phyloP scores from a whole-genome alignment of 2,113 vertebrate species.

The Verasper variegatus region DNA sequence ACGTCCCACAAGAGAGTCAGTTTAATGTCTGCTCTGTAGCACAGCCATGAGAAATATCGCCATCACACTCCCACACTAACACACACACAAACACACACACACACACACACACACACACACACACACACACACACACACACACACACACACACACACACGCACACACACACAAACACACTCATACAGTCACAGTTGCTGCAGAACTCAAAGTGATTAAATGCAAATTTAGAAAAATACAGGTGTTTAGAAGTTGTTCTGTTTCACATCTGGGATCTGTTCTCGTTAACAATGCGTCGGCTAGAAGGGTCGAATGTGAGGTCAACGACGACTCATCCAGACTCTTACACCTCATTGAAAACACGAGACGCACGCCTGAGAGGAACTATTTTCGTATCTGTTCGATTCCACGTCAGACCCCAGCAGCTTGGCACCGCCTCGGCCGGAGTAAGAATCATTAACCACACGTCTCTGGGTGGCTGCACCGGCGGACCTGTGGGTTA shows the following conservation, averaged over 20 bases:
- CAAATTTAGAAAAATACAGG: conserved; percentile 37
- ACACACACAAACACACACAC: conserved; percentile 12
- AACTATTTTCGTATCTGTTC: no score
- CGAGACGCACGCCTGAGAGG: no score
- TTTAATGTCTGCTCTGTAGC: conserved; percentile 35
- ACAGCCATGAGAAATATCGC: conserved; percentile 68
- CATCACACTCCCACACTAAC: conserved; percentile 47
- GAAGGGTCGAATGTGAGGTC: conserved; percentile 35
- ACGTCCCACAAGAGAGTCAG: conserved; percentile 69
- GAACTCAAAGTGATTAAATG: conserved; percentile 38
- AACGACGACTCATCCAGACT: conserved; percentile 7
- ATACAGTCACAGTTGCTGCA: conserved; percentile 7
- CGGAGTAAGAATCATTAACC: not conserved
- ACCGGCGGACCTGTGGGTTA: not conserved
- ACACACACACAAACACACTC: conserved; percentile 22
- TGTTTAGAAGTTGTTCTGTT: conserved; percentile 24
- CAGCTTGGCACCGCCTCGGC: no score
- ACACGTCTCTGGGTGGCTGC: conserved; percentile 11
- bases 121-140: conserved; percentile 4
- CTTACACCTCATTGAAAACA: no score
- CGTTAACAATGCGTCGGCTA: conserved; percentile 1
- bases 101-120: not conserved
- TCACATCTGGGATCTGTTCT: conserved; percentile 45
- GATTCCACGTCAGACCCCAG: no score
- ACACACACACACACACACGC: conserved; percentile 6